Evolutionary conservation across 2,797 vertebrate species (phyloP).

Genomic region (Microctenopoma steveboyesi): DNA sequence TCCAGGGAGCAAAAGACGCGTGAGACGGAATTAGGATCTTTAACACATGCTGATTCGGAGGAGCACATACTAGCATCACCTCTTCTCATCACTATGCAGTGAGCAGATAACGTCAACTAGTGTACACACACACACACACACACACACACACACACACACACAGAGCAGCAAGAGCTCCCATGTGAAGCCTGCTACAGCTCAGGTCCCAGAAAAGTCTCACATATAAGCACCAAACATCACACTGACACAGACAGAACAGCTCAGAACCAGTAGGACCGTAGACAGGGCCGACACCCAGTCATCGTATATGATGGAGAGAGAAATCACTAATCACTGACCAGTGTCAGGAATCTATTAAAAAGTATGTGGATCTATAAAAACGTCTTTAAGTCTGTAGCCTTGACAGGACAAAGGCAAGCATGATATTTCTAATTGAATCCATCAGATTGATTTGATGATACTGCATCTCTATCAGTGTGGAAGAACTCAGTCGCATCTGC

Average conservation of each 20-base stretch:
- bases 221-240: slow-evolving; percentile 33
- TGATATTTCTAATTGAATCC: slow-evolving; percentile 72
- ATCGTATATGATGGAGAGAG: slow-evolving; percentile 3
- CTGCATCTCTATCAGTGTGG: slow-evolving; percentile 72
- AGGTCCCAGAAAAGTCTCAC: slow-evolving; percentile 36
- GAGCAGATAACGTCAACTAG: slow-evolving; percentile 16
- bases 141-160: not conserved
- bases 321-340: slow-evolving; percentile 42
- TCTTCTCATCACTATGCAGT: slow-evolving; percentile 13
- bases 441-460: slow-evolving; percentile 76
- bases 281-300: slow-evolving; percentile 44
- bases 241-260: slow-evolving; percentile 60
- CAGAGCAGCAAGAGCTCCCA: slow-evolving; percentile 26
- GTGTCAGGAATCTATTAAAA: slow-evolving; percentile 29
- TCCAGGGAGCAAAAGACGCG: slow-evolving; percentile 37
- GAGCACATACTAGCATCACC: not conserved
- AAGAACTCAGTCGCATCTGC: slow-evolving; percentile 75
- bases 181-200: slow-evolving; percentile 59
- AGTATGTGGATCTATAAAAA: slow-evolving; percentile 36
- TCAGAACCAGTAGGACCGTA: slow-evolving; percentile 46
- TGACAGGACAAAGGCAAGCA: slow-evolving; percentile 61
- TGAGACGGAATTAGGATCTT: slow-evolving; percentile 56
- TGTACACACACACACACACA: not conserved
- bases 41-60: slow-evolving; percentile 46
- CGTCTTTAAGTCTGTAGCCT: slow-evolving; percentile 43